phyloP scores from a whole-genome alignment of 2,113 vertebrate species.

The Struthio camelus region DNA sequence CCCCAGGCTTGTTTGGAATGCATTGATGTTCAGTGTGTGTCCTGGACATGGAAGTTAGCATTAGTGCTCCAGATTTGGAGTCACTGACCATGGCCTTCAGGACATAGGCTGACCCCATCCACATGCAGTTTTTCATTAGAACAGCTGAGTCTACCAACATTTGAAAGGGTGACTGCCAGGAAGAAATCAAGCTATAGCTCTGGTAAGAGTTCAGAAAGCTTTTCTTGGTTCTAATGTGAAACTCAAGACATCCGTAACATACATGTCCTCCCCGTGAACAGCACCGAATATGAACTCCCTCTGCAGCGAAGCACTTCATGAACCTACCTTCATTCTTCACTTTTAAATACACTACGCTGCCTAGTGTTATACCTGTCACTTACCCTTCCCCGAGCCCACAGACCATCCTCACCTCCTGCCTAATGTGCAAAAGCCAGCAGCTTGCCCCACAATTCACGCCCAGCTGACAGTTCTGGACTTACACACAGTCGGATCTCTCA shows the following conservation, averaged over 20 bases:
- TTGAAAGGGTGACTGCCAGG: background rate
- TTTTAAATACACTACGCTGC: background rate
- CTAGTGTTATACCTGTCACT: background rate
- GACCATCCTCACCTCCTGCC: background rate
- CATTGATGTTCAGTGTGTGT: rapidly evolving
- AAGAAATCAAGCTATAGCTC: background rate
- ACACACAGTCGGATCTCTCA: background rate
- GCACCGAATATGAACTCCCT: background rate
- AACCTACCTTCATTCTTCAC: background rate
- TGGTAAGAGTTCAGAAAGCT: background rate
- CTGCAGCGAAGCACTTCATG: background rate
- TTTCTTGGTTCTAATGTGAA: background rate
- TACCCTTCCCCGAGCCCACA: background rate
- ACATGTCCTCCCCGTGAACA: background rate
- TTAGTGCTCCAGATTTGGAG: background rate
- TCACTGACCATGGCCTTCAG: background rate
- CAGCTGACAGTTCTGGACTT: background rate
- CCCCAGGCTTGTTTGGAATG: background rate
- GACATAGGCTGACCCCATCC: background rate
- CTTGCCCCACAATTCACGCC: background rate
- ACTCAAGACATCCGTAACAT: background rate
- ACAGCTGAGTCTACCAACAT: background rate
- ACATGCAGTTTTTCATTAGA: background rate
- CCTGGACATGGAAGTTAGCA: background rate
- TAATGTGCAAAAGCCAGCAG: background rate